phyloP scores from a whole-genome alignment of 2,888 invertebrate species.

The Drosophila atripex region DNA sequence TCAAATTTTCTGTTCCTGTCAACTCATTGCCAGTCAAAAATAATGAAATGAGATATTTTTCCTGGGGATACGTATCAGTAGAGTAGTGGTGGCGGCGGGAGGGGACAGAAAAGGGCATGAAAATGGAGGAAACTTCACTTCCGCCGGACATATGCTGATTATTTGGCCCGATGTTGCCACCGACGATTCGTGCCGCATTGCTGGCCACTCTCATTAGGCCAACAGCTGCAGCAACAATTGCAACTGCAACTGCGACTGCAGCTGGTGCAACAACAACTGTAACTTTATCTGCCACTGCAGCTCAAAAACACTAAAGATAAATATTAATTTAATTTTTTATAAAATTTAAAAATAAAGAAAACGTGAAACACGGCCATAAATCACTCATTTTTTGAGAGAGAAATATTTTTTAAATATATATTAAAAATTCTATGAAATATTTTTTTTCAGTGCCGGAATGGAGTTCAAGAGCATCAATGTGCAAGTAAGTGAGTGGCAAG shows the following conservation, averaged over 20 bases:
- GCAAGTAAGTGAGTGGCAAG: constrained; percentile 40
- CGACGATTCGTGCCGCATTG: constrained; percentile 45
- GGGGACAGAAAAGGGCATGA: background rate
- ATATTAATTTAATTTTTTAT: no score
- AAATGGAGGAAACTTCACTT: constrained; percentile 22
- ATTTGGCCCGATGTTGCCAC: constrained; percentile 49
- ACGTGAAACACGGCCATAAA: background rate
- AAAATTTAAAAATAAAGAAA: background rate
- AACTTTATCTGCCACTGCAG: constrained; percentile 22
- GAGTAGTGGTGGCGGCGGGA: background rate
- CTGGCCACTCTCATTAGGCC: constrained; percentile 54
- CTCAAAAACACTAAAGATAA: constrained; percentile 6
- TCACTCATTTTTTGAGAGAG: background rate
- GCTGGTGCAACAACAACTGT: constrained; percentile 17
- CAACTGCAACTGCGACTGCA: constrained; percentile 31
- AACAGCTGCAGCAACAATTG: constrained; percentile 48
- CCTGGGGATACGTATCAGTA: background rate
- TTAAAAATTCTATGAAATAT: background rate
- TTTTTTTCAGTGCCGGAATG: constrained; percentile 11
- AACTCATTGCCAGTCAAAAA: background rate
- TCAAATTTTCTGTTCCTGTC: background rate
- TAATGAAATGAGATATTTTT: constrained; percentile 1
- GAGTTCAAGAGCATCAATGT: constrained; percentile 59
- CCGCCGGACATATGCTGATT: constrained; percentile 59
- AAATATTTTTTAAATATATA: background rate